phyloP scores from a whole-genome alignment of 2,113 vertebrate genomes.

The Elachura formosa region DNA sequence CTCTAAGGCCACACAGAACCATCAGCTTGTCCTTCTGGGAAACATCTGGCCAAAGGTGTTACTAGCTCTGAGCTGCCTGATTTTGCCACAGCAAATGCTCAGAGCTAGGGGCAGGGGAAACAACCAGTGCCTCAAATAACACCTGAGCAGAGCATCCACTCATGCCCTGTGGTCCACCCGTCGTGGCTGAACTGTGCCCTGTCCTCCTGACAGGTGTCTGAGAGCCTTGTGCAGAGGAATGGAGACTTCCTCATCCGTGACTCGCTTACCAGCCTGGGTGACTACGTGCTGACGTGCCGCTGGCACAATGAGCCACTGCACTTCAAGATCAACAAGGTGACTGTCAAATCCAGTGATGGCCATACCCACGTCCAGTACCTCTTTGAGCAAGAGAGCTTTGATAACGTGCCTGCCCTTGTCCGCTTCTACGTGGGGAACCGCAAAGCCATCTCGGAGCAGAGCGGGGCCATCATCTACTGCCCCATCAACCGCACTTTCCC shows the following conservation, averaged over 20 bases:
- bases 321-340: slow-evolving; percentile 94
- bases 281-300: slow-evolving; percentile 91
- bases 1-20: background rate
- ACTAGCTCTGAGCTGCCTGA: background rate
- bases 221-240: slow-evolving; percentile 87
- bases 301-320: slow-evolving; percentile 91
- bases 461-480: slow-evolving; percentile 88
- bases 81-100: background rate
- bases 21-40: background rate
- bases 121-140: rapidly evolving
- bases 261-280: slow-evolving; percentile 86
- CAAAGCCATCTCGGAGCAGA: slow-evolving; percentile 85
- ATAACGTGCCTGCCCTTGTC: slow-evolving; percentile 88
- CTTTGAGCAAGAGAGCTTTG: slow-evolving; percentile 90
- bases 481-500: slow-evolving; percentile 94
- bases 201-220: slow-evolving; percentile 78
- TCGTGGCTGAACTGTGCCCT: background rate
- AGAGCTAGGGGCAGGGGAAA: background rate
- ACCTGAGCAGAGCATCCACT: too few relatives aligned
- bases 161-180: background rate
- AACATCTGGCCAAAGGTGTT: background rate
- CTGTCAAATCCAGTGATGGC: slow-evolving; percentile 86
- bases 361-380: slow-evolving; percentile 86
- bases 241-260: slow-evolving; percentile 95
- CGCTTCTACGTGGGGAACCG: slow-evolving; percentile 89